A percentile compares a stretch with the other conserved stretches of the same genome.
phyloP scores from a whole-genome alignment of 1,140 invertebrate species.

The Neotoxoptera formosana region DNA sequence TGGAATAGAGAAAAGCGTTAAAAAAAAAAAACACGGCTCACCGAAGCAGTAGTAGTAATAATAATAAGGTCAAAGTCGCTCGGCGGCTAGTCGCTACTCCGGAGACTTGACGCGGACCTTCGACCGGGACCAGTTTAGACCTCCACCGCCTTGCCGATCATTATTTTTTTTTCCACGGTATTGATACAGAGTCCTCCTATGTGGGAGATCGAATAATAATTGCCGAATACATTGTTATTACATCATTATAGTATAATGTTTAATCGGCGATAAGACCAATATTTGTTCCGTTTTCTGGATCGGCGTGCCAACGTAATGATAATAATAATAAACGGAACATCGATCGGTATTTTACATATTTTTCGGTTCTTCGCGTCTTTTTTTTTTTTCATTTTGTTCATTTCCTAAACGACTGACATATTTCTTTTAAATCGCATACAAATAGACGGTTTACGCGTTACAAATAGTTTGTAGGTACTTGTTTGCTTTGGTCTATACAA shows the following conservation, averaged over 20 bases:
- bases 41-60: neutral
- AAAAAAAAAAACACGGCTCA: neutral
- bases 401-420: neutral
- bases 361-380: neutral
- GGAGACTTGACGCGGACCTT: neutral
- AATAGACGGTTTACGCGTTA: neutral
- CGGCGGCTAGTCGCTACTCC: neutral
- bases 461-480: constrained; percentile 8
- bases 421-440: constrained; percentile 14
- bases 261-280: too few relatives aligned
- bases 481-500: neutral
- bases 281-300: neutral
- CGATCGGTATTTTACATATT: neutral
- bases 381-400: neutral
- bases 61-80: neutral
- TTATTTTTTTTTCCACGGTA: neutral
- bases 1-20: neutral
- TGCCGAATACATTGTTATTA: too few relatives aligned
- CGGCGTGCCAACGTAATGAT: neutral
- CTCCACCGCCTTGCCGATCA: neutral
- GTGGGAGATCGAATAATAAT: neutral
- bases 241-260: too few relatives aligned
- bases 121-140: neutral
- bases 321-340: neutral
- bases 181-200: neutral